Evolutionary conservation across 1,140 invertebrate species (phyloP).

Genomic region (Araneus ventricosus): DNA sequence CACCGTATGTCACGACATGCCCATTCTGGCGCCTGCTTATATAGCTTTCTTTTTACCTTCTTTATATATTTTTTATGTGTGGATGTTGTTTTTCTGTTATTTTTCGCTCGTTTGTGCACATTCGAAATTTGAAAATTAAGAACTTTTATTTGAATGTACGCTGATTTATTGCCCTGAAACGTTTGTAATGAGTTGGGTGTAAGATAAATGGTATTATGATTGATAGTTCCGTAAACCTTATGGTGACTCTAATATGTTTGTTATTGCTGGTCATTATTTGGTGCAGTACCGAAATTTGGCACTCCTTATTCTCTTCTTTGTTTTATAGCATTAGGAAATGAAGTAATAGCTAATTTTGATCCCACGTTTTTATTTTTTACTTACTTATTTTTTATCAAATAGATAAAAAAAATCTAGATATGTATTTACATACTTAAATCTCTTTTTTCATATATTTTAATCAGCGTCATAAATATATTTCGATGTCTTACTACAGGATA

Average conservation of each 20-base stretch:
- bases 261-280: neutral
- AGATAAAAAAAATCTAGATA: no score
- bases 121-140: neutral
- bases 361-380: no score
- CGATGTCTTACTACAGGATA: no score
- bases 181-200: neutral
- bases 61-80: neutral
- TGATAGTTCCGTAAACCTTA: neutral
- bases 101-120: neutral
- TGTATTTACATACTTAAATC: no score
- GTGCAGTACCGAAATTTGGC: no score
- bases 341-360: no score
- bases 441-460: no score
- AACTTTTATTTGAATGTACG: neutral
- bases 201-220: neutral
- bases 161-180: neutral
- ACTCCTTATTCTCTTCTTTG: no score
- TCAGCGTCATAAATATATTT: no score
- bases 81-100: neutral
- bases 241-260: neutral
- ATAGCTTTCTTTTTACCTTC: neutral
- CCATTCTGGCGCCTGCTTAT: constrained; percentile 22
- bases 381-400: no score
- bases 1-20: constrained; percentile 10
- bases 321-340: no score